Evolutionary conservation across 2,113 vertebrate species (phyloP).

Genomic region (Pelecanus crispus): DNA sequence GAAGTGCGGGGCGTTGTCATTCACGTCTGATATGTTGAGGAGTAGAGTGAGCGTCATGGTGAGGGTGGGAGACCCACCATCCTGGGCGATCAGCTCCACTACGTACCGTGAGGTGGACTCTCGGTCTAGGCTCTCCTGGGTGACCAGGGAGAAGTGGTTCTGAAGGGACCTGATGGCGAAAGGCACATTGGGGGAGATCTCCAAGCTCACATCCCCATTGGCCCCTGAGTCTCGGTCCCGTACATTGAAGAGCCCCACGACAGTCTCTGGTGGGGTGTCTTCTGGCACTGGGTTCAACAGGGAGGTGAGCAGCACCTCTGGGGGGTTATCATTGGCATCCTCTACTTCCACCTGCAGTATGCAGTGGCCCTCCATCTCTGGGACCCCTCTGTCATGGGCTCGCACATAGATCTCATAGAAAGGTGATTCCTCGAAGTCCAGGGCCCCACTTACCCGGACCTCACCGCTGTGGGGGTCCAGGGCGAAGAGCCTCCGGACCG

Average conservation of each 20-base stretch:
- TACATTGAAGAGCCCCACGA: slow-evolving; percentile 80
- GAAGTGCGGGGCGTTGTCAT: slow-evolving; percentile 82
- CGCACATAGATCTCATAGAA: slow-evolving; percentile 82
- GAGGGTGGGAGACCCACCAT: slow-evolving; percentile 78
- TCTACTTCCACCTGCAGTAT: slow-evolving; percentile 74
- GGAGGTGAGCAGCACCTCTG: slow-evolving; percentile 74
- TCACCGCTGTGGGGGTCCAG: slow-evolving; percentile 74
- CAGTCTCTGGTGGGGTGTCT: slow-evolving; percentile 74
- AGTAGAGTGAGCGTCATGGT: slow-evolving; percentile 69
- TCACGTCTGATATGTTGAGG: slow-evolving; percentile 84
- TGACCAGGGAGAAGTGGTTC: slow-evolving; percentile 88
- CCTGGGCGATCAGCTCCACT: slow-evolving; percentile 74
- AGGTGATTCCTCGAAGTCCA: slow-evolving; percentile 80
- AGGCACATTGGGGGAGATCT: slow-evolving; percentile 70
- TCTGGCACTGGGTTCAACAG: slow-evolving; percentile 77
- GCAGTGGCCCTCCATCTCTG: slow-evolving; percentile 82
- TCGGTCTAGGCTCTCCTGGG: slow-evolving; percentile 73
- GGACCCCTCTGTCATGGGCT: slow-evolving; percentile 80
- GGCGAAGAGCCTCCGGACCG: slow-evolving; percentile 68
- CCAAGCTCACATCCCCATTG: slow-evolving; percentile 76
- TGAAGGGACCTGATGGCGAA: slow-evolving; percentile 84
- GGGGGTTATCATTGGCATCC: slow-evolving; percentile 77
- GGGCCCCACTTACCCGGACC: slow-evolving; percentile 70
- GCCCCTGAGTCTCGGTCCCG: slow-evolving; percentile 79
- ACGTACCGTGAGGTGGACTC: slow-evolving; percentile 70